Evolutionary conservation across 2,797 vertebrate genomes (phyloP), one percentile per base, ranked within the genome.

Genomic region (Knipowitschia caucasica): DNA sequence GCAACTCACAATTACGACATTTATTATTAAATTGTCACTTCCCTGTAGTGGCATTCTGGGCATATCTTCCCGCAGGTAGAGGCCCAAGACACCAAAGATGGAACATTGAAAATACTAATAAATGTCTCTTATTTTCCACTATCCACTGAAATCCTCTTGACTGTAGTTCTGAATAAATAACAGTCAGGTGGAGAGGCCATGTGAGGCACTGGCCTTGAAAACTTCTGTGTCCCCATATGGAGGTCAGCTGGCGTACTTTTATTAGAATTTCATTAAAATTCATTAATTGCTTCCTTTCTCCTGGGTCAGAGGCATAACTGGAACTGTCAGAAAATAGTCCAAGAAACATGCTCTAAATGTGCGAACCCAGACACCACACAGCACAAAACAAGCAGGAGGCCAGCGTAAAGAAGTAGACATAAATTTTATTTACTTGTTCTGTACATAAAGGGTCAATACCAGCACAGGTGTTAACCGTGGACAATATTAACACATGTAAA

Each of bases 351-450:
- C 69, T 82, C 84, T 29, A 84, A 68, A 82, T 77, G 67, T 62
- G 67, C 69, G 73, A 65, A 38, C 66, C 39, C 65, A 34, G 74
- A 73, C 7, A 38, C 39, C 26, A 24, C 12, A 29, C 69, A 57
- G 64, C 56, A 47, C n/a, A 53, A 70, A 33, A 66, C 36, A 64
- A 56, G 58, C 46, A 49, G 63, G 62, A 61, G 69, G 63, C 20
- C 45, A 30, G 1, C 33, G 74, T 85, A 87, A 79, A 88, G 85
- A 90, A 88, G 91, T 91, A 88, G 91, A 93, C 89, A 87, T 90
- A 92, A 86, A 90, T 92, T 97, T 98, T 96, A 96, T 95, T 97
- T 89, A 90, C 89, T 89, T 82, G 89, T 91, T 91, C 88, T 92
- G 91, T 94, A 96, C 93, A 96, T 92, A 92, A 87, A 92, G 89